Base-by-base conservation (phyloP, 1,140 invertebrate species). In the Rhopalosiphum maidis region DNA sequence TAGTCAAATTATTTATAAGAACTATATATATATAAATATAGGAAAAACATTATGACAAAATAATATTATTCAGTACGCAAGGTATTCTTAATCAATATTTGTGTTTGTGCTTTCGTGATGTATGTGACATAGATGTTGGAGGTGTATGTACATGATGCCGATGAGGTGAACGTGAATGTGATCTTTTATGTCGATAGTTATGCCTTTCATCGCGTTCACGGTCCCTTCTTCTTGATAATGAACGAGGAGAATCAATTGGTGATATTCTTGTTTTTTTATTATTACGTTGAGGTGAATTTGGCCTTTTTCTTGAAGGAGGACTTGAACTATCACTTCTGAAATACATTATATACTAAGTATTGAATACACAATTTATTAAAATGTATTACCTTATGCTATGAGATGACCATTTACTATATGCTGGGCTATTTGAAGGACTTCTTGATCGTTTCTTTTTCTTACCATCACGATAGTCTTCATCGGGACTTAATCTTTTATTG, bases 341-440 rank as follows among this genome's bases (percentile, higher is more conserved):
- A 93, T 25, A 82, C 35, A 37, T 15, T 37, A 25, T 11, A 37
- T 51, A 82, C 11, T 48, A 92, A 51, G 30, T 35, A 82, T 51
- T 35, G 4, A 21, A 91, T 37, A 55, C 30, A 83, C 22, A 83
- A 89, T 35, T 89, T 1, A 18, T 30, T 89, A 23, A 51, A 23
- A 37, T 41, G 41, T 41, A 3, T 21, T 55, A 93, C 91, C 91
- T 93, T 41, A 93, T 93, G 43, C 91, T 93, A 86, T 93, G 91
- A 55, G 91, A 93, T 86, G 91, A 93, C 91, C 91, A 93, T 93
- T 93, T 93, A 86, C 91, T 93, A 93, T 93, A 93, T 0, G 91
- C 91, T 9, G 91, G 91, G 60, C 91, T 93, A 93, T 93, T 82
- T 86, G 91, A 85, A 85, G 91, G 82, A 55, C 91, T 93, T 85